These are phyloP conservation scores for Neoaliturus tenellus DNA, from an alignment of 2,888 invertebrate species.

Conservation along the genomic window DNA sequence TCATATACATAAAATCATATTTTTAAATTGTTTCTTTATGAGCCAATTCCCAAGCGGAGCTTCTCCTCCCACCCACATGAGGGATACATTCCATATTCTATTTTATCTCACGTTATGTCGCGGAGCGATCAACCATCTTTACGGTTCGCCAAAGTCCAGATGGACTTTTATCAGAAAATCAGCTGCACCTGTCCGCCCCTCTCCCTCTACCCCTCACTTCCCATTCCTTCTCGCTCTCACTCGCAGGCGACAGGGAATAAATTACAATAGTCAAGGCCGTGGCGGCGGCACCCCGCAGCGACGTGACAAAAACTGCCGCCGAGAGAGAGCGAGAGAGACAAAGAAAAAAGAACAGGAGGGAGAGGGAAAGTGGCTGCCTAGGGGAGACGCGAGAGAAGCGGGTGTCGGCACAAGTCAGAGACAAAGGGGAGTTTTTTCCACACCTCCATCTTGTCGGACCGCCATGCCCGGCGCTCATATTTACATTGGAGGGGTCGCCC, in stretches of 20 bases:
- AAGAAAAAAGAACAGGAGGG: not conserved
- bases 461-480: not conserved
- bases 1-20: too few relatives aligned
- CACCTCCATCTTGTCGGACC: slow-evolving; percentile 8
- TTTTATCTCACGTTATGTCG: too few relatives aligned
- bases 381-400: not conserved
- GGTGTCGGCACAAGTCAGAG: not conserved
- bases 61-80: too few relatives aligned
- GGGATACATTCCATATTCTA: too few relatives aligned
- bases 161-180: too few relatives aligned
- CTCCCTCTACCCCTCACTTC: too few relatives aligned
- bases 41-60: too few relatives aligned
- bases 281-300: not conserved
- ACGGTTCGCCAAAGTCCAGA: too few relatives aligned
- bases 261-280: not conserved
- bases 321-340: not conserved
- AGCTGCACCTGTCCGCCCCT: too few relatives aligned
- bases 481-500: not conserved
- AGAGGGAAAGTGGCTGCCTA: not conserved
- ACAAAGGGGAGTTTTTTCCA: slow-evolving; percentile 17
- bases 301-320: not conserved
- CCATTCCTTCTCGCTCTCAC: too few relatives aligned
- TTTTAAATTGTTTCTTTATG: too few relatives aligned
- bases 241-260: not conserved
- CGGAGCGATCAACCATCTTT: too few relatives aligned